These are phyloP conservation scores for Dysmachus trigonus DNA, from an alignment of 2,888 invertebrate species.

Conservation along the genomic window DNA sequence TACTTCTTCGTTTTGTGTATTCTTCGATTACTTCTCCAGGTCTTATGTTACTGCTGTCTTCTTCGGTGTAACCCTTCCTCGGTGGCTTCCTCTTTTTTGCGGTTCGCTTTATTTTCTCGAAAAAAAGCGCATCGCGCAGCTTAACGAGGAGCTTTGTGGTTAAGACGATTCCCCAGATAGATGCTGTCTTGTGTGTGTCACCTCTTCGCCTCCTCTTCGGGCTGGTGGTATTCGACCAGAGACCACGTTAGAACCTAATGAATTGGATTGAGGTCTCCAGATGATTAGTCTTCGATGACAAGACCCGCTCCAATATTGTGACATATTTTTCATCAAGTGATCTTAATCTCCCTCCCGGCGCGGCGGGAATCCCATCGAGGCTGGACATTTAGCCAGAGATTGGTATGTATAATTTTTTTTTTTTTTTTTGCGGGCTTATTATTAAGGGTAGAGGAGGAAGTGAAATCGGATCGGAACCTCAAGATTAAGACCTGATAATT, in stretches of 20 bases:
- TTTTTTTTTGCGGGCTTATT: background rate
- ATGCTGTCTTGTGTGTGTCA: constrained; percentile 5
- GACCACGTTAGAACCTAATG: constrained; percentile 36
- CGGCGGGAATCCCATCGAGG: background rate
- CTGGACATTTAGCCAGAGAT: background rate
- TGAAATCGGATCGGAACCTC: constrained; percentile 31
- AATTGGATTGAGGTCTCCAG: constrained; percentile 40
- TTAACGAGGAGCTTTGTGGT: constrained; percentile 33
- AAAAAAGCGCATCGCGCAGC: constrained; percentile 8
- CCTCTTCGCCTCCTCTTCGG: background rate
- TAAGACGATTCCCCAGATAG: constrained; percentile 23
- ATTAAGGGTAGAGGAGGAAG: constrained; percentile 17
- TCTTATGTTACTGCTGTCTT: constrained; percentile 20
- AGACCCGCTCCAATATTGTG: constrained; percentile 27
- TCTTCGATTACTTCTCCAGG: constrained; percentile 38
- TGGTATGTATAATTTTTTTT: too few species aligned
- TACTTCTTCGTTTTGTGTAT: constrained; percentile 41
- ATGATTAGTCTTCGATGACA: constrained; percentile 11
- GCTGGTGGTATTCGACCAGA: background rate
- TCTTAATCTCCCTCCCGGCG: constrained; percentile 1
- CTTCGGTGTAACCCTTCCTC: constrained; percentile 41
- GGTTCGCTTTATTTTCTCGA: background rate
- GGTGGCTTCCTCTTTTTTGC: constrained; percentile 39
- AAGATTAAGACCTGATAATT: constrained; percentile 33
- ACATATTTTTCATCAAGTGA: constrained; percentile 34